Percentiles rank a stretch among this genome's conserved stretches.
Conservation (phyloP, 2,888 invertebrate genomes). For the Pteria penguin region DNA sequence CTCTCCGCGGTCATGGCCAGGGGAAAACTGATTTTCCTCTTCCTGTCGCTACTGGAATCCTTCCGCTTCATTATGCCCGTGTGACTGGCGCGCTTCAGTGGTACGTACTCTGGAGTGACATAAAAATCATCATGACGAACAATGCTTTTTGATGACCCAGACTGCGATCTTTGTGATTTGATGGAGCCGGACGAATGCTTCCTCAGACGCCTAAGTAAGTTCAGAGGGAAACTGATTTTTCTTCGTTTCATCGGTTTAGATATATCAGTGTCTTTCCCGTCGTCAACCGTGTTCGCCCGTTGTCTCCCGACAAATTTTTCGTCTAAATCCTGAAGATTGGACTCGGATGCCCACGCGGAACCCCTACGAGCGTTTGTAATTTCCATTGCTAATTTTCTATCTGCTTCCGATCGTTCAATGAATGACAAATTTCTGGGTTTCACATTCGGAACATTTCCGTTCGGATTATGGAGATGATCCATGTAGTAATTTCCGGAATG, state of each 20-base stretch:
- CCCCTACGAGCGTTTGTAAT: not conserved
- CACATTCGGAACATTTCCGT: not conserved
- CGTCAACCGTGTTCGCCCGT: slow-evolving; percentile 39
- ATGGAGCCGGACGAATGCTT: slow-evolving; percentile 16
- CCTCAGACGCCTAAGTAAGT: not conserved
- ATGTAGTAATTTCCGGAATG: slow-evolving; percentile 12
- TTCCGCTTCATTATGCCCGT: slow-evolving; percentile 35
- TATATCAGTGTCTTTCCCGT: slow-evolving; percentile 17
- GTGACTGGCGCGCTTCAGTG: slow-evolving; percentile 49
- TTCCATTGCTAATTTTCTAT: slow-evolving; percentile 16
- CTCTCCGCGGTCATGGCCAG: no score
- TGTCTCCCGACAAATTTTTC: slow-evolving; percentile 29
- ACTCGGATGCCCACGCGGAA: slow-evolving; percentile 44
- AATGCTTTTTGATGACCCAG: not conserved
- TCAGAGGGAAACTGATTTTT: slow-evolving; percentile 48
- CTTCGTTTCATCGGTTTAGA: slow-evolving; percentile 30
- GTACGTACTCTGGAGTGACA: slow-evolving; percentile 54
- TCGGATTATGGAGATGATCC: slow-evolving; percentile 23
- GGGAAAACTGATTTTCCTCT: slow-evolving; percentile 58
- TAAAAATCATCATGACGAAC: slow-evolving; percentile 13
- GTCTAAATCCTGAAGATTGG: slow-evolving; percentile 18
- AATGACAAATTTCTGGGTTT: not conserved
- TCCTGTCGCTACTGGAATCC: slow-evolving; percentile 43
- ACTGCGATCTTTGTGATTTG: not conserved
- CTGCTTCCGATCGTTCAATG: not conserved